Conservation (phyloP, 2,113 vertebrate species). For the Upupa epops region DNA sequence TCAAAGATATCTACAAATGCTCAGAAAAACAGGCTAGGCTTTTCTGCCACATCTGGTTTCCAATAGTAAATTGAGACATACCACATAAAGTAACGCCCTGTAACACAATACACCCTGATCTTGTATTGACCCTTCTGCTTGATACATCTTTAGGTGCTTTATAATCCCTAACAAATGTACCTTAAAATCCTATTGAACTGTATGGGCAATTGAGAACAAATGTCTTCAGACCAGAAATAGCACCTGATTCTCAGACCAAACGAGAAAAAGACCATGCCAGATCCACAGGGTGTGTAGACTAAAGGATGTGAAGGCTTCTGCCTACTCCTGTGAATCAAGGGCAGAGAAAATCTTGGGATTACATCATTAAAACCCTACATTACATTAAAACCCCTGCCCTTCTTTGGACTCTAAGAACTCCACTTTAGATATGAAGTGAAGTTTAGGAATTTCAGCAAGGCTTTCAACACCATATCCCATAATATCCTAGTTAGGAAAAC, state of each 20-base stretch:
- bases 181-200: slow-evolving; percentile 52
- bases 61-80: slow-evolving; percentile 33
- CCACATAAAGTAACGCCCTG: not conserved
- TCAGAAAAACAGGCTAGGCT: slow-evolving; percentile 27
- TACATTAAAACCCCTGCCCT: not conserved
- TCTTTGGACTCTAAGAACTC: not conserved
- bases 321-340: not conserved
- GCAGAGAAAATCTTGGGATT: not conserved
- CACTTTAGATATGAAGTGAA: too few species aligned
- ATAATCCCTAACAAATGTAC: slow-evolving; percentile 62
- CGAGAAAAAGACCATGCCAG: not conserved
- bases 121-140: slow-evolving; percentile 58
- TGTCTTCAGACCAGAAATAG: slow-evolving; percentile 45
- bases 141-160: slow-evolving; percentile 63
- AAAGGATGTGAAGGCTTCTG: not conserved
- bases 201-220: slow-evolving; percentile 62
- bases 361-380: not conserved
- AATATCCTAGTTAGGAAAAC: too few species aligned
- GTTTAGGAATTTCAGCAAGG: too few species aligned
- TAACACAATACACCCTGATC: slow-evolving; percentile 47
- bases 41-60: slow-evolving; percentile 36
- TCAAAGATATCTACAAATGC: slow-evolving; percentile 21
- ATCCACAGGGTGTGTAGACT: not conserved
- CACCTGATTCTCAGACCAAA: slow-evolving; percentile 1
- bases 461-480: too few species aligned